Conservation (phyloP, 2,113 vertebrate genomes). For the Mus pahari region DNA sequence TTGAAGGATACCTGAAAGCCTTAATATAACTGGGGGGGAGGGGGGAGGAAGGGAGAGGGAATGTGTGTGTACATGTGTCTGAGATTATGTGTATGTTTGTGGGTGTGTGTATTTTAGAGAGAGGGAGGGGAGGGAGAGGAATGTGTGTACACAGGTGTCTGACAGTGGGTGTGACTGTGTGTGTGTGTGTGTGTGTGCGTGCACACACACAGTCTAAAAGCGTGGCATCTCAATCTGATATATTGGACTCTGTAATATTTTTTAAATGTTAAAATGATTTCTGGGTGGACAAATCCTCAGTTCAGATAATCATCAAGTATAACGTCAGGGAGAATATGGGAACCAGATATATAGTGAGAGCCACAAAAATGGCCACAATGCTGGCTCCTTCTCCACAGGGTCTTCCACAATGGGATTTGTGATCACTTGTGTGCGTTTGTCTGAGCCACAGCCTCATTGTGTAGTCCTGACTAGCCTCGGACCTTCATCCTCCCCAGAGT, state of each 20-base stretch:
- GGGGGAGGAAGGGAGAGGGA: too few species aligned
- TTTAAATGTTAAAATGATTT: neutral
- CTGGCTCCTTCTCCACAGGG: fast-evolving
- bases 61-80: too few species aligned
- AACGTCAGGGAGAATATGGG: neutral
- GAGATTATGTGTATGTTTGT: too few species aligned
- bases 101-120: neutral
- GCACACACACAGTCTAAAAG: neutral
- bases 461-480: neutral
- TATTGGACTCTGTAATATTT: neutral
- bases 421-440: neutral
- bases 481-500: neutral
- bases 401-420: neutral
- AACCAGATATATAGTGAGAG: fast-evolving
- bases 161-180: too few species aligned
- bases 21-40: neutral
- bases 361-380: neutral
- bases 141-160: too few species aligned
- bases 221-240: neutral
- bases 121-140: too few species aligned
- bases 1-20: neutral
- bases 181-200: neutral
- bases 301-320: neutral
- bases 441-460: neutral
- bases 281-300: neutral